Base-by-base conservation (phyloP, 1,140 invertebrate genomes). In the Drosophila asahinai region DNA sequence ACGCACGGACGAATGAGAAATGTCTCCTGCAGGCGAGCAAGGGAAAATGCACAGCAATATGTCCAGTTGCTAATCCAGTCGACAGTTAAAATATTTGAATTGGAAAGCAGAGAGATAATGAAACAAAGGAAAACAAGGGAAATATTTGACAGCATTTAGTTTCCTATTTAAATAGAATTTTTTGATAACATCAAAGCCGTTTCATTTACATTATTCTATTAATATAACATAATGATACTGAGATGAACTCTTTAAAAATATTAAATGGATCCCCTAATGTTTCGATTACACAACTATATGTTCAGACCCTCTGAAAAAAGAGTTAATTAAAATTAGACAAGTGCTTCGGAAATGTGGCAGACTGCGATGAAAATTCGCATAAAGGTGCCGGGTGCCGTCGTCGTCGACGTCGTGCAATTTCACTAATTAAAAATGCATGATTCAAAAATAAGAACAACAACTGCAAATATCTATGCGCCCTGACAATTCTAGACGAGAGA, bases 391-490 rank as follows among this genome's bases (percentile, higher is more conserved):
- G 33, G 33, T 36, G 33, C 8, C 33, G 33, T 3, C 47, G 60
- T 60, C 65, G 63, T 70, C 58, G 62, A 59, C 63, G 48, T 86
- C 54, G 80, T 79, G 86, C 86, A 90, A 87, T 87, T 87, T 87
- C 70, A 81, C 84, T 87, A 87, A 87, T 87, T 87, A 87, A 87
- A 87, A 87, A 86, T 90, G 84, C 84, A 89, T 87, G 84, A 87
- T 87, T 87, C 78, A 90, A 81, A 87, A 73, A 89, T 80, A 86
- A 75, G 43, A 75, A 61, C 74, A 72, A 64, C 62, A 62, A 48
- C 64, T 60, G 49, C 64, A 63, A 77, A 80, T 55, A 70, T 63
- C 45, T 63, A 64, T 82, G 74, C 82, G 74, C 78, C 66, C 73
- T 72, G 77, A 66, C 74, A 79, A 83, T 86, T 87, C 80, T 89